Evolutionary conservation across 37 sponge, comb jelly and placozoan species (phyloP).

Genomic region (Halisarca cf. caerulea): DNA sequence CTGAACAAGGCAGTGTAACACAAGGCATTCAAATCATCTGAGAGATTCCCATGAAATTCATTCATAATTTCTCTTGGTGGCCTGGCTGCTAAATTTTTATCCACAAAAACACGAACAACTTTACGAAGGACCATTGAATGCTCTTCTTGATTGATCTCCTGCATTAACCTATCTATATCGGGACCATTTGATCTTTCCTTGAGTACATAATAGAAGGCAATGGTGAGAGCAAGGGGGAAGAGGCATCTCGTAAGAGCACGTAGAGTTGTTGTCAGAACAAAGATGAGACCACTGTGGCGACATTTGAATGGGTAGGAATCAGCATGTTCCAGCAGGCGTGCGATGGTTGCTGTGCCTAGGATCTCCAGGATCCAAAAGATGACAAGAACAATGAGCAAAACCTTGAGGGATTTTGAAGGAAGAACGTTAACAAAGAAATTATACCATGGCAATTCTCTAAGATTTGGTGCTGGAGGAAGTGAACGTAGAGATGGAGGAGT

Average conservation of each 20-base stretch:
- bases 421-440: neutral
- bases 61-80: neutral
- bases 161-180: neutral
- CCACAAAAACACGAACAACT: neutral
- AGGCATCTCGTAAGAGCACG: neutral
- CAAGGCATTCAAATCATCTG: neutral
- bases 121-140: neutral
- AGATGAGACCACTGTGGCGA: constrained; percentile 12
- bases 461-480: neutral
- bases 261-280: neutral
- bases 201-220: neutral
- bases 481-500: neutral
- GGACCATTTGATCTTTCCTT: neutral
- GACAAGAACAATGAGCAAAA: neutral
- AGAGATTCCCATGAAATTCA: neutral
- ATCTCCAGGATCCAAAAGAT: neutral
- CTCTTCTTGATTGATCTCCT: neutral
- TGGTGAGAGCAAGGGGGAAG: neutral
- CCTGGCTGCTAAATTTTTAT: neutral
- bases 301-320: constrained; percentile 1
- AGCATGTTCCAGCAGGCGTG: neutral
- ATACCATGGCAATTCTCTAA: neutral
- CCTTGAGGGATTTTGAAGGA: neutral
- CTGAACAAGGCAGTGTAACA: neutral
- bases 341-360: neutral